phyloP scores from a whole-genome alignment of 2,113 vertebrate genomes.

The Periophthalmodon schlosseri region DNA sequence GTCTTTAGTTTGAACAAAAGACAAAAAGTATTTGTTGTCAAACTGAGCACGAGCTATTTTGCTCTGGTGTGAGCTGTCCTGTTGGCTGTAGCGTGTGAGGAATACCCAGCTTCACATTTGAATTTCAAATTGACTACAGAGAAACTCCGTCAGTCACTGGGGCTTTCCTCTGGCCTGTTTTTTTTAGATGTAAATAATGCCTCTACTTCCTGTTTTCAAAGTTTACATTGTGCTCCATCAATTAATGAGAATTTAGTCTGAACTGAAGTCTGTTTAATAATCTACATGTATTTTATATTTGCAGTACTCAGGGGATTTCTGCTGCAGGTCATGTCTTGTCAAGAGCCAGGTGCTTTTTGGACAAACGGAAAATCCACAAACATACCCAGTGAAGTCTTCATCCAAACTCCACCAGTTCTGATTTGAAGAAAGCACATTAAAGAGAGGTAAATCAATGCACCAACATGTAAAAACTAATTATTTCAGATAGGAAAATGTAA shows the following conservation, averaged over 20 bases:
- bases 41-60: not conserved
- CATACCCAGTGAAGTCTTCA: conserved; percentile 13
- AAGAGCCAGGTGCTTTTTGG: conserved; percentile 41
- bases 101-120: conserved; percentile 1
- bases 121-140: conserved; percentile 10
- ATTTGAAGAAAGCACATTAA: not conserved
- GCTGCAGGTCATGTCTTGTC: conserved; percentile 17
- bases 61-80: not conserved
- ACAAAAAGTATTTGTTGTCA: not conserved
- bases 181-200: conserved; percentile 24
- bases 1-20: not conserved
- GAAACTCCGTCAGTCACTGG: conserved; percentile 29
- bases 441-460: not conserved
- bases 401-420: not conserved
- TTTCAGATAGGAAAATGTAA: not conserved
- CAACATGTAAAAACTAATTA: not conserved
- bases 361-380: conserved; percentile 44
- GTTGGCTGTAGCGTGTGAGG: not conserved
- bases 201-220: conserved; percentile 8
- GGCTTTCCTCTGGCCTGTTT: conserved; percentile 51
- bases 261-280: conserved; percentile 23
- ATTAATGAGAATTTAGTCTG: conserved; percentile 12
- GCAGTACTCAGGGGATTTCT: conserved; percentile 44
- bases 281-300: not conserved
- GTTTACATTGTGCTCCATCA: not conserved